A percentile compares a stretch with the other conserved stretches of the same genome.
Evolutionary conservation across 1,140 invertebrate genomes (phyloP).

Genomic region (Pseudomyrmex sp.): DNA sequence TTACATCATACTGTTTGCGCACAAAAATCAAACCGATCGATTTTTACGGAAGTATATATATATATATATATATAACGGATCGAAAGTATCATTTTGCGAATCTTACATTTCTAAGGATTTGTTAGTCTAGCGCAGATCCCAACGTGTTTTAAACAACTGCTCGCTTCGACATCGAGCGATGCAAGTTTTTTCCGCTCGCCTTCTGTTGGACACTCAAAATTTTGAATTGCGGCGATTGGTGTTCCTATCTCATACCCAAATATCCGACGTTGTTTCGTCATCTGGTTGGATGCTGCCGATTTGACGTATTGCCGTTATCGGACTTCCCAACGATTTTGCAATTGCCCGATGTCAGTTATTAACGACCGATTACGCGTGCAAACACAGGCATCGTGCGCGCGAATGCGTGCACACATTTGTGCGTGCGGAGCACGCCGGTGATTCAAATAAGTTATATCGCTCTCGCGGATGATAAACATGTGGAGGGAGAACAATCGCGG

Average conservation of each 20-base stretch:
- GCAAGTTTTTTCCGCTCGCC: too few species aligned
- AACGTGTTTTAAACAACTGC: too few species aligned
- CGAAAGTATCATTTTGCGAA: too few species aligned
- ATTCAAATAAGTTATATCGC: slow-evolving; percentile 55
- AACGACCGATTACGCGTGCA: slow-evolving; percentile 59
- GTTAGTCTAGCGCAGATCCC: too few species aligned
- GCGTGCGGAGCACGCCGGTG: slow-evolving; percentile 7
- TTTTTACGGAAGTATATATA: too few species aligned
- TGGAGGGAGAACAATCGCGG: slow-evolving; percentile 35
- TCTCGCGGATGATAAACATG: slow-evolving; percentile 53
- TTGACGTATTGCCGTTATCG: slow-evolving; percentile 53
- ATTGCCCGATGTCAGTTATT: slow-evolving; percentile 55
- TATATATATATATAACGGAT: too few species aligned
- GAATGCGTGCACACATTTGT: slow-evolving; percentile 4
- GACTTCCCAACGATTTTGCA: slow-evolving; percentile 52
- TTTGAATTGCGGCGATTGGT: slow-evolving; percentile 15
- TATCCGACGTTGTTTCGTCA: slow-evolving; percentile 43
- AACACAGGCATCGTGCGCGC: slow-evolving; percentile 41
- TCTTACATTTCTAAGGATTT: too few species aligned
- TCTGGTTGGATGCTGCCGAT: slow-evolving; percentile 40
- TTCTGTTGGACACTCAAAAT: neutral
- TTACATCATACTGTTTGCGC: too few species aligned
- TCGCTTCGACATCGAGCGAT: too few species aligned
- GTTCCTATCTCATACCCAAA: slow-evolving; percentile 12
- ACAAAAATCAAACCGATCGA: too few species aligned